A percentile compares a stretch with the other conserved stretches of the same genome.
phyloP scores from a whole-genome alignment of 92 coral and sea anemone species.

The Zoanthus gigantus region DNA sequence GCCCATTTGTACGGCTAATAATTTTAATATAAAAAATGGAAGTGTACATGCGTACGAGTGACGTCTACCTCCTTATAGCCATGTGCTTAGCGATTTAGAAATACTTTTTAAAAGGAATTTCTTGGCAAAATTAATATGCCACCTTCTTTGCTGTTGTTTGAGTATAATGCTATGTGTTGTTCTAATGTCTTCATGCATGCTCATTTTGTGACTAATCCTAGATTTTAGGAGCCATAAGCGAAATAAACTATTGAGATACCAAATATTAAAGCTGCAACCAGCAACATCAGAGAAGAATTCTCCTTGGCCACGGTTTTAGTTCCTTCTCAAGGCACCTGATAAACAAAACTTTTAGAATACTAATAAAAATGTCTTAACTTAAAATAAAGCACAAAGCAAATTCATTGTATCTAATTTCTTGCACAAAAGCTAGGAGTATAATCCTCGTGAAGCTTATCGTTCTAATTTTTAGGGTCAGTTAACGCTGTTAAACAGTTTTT shows the following conservation, averaged over 20 bases:
- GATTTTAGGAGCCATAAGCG: background rate
- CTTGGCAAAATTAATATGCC: background rate
- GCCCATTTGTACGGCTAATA: constrained; percentile 4
- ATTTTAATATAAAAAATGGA: background rate
- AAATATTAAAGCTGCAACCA: background rate
- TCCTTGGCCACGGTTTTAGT: background rate
- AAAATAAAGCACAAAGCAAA: background rate
- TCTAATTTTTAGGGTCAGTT: background rate
- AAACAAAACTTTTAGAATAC: background rate
- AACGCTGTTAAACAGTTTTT: background rate
- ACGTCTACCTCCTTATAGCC: constrained; percentile 3
- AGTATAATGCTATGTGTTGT: background rate
- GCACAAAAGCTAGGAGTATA: background rate
- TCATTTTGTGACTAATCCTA: background rate
- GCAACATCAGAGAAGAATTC: background rate
- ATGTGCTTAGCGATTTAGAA: constrained; percentile 19
- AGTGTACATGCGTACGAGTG: background rate
- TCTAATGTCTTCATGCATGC: background rate
- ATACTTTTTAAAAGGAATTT: background rate
- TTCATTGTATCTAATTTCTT: background rate
- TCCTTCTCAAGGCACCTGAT: background rate
- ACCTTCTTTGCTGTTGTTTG: background rate
- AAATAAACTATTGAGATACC: background rate
- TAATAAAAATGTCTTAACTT: too few species aligned
- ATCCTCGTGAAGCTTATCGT: background rate